Percentiles rank a stretch among this genome's conserved stretches.
These are phyloP conservation scores for Chelonus formosanus DNA, from an alignment of 2,888 invertebrate species.

Conservation along the genomic window DNA sequence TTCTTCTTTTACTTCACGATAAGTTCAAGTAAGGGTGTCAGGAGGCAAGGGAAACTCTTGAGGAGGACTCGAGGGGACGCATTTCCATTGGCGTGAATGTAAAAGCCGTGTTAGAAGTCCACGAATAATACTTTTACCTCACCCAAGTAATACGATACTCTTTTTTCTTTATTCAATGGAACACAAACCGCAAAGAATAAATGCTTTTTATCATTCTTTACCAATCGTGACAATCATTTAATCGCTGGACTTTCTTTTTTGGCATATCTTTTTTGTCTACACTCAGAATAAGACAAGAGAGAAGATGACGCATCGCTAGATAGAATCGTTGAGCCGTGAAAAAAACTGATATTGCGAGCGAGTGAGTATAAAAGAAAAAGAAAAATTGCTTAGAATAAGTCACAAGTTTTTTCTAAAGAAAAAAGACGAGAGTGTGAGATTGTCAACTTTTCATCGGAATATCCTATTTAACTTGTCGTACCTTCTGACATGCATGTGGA, in stretches of 20 bases:
- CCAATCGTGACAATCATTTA: constrained; percentile 52
- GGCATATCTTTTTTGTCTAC: neutral
- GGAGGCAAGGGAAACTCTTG: constrained; percentile 11
- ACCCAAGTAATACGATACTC: constrained; percentile 6
- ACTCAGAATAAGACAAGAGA: constrained; percentile 7
- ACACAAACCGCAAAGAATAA: neutral
- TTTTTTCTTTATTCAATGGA: constrained; percentile 13
- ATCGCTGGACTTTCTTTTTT: constrained; percentile 52
- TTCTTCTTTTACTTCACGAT: constrained; percentile 13
- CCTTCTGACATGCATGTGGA: constrained; percentile 2
- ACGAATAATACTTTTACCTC: constrained; percentile 38
- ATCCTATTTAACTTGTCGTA: no score
- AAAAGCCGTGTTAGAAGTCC: constrained; percentile 60
- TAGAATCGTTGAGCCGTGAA: no score
- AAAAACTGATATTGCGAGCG: no score
- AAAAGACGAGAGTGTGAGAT: neutral
- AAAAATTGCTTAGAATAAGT: no score
- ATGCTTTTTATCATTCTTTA: constrained; percentile 27
- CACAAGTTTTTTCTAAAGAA: no score
- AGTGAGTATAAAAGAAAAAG: no score
- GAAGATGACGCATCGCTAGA: constrained; percentile 11
- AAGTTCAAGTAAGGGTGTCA: constrained; percentile 20
- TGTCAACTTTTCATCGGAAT: no score
- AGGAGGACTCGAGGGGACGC: constrained; percentile 13
- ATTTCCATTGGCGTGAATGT: constrained; percentile 49